Evolutionary conservation across 2,797 vertebrate species (phyloP).

Genomic region (Sebastes nivosus): DNA sequence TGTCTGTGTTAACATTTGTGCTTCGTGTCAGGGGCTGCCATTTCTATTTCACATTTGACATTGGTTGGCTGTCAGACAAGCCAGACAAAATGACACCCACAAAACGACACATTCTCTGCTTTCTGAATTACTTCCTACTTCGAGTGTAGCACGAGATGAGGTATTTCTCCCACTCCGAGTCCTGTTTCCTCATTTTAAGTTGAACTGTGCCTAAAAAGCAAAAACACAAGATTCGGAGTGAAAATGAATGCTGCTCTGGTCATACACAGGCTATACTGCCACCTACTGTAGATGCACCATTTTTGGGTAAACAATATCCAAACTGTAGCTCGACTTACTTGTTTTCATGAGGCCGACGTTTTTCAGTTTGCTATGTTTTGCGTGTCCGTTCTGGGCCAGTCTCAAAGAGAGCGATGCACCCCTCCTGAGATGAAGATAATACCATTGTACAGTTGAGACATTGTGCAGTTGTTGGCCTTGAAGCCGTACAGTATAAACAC

Average conservation of each 20-base stretch:
- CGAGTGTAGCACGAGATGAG: slow-evolving; percentile 71
- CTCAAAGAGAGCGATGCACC: slow-evolving; percentile 78
- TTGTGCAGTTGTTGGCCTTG: neutral
- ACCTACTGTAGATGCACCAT: slow-evolving; percentile 9
- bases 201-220: slow-evolving; percentile 53
- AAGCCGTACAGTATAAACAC: neutral
- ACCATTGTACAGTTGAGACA: neutral
- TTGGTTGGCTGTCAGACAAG: neutral
- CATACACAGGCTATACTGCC: slow-evolving; percentile 2
- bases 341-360: slow-evolving; percentile 31
- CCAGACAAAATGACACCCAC: neutral
- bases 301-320: neutral
- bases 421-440: slow-evolving; percentile 67
- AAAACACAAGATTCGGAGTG: neutral
- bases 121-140: slow-evolving; percentile 36
- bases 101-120: neutral
- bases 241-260: neutral
- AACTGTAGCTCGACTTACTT: slow-evolving; percentile 56
- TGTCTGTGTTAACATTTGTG: neutral
- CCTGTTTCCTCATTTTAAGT: slow-evolving; percentile 31
- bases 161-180: slow-evolving; percentile 74
- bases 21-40: neutral
- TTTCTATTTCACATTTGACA: neutral
- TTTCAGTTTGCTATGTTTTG: slow-evolving; percentile 65
- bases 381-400: slow-evolving; percentile 80